Evolutionary conservation across 1,140 invertebrate species (phyloP).

Genomic region (Heliconius hermathena): DNA sequence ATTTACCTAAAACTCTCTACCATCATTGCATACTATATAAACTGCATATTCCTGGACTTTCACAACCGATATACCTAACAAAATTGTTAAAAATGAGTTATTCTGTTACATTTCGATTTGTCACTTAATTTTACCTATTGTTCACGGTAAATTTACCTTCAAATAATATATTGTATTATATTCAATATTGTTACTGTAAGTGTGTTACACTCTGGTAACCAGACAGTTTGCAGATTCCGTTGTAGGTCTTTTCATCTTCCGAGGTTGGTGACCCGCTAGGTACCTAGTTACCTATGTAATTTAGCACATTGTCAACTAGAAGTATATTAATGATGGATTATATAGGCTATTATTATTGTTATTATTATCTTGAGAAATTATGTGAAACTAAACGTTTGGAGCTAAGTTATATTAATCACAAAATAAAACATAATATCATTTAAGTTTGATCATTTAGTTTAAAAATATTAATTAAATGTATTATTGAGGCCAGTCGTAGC

Average conservation of each 20-base stretch:
- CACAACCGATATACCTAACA: neutral
- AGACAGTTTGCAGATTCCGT: slow-evolving; percentile 24
- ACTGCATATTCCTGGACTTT: neutral
- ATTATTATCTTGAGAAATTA: neutral
- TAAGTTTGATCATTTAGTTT: too few relatives aligned
- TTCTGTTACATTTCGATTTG: slow-evolving; percentile 8
- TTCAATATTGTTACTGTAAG: slow-evolving; percentile 31
- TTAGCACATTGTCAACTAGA: neutral
- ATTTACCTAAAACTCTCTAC: too few relatives aligned
- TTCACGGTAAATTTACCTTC: slow-evolving; percentile 27
- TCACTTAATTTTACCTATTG: slow-evolving; percentile 21
- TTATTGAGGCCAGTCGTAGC: too few relatives aligned
- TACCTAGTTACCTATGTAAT: neutral
- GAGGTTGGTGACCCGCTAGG: slow-evolving; percentile 25
- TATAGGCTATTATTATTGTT: neutral
- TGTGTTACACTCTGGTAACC: slow-evolving; percentile 36
- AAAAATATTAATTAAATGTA: too few relatives aligned
- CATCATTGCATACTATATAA: too few relatives aligned
- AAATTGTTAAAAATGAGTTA: slow-evolving; percentile 15
- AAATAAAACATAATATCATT: too few relatives aligned
- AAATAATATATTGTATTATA: slow-evolving; percentile 28
- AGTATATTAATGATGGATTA: neutral
- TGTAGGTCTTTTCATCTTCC: slow-evolving; percentile 6
- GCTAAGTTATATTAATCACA: too few relatives aligned
- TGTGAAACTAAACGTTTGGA: neutral